Percentiles rank a stretch among this genome's conserved stretches.
Conservation (phyloP, 2,113 vertebrate species). For the Passer domesticus region DNA sequence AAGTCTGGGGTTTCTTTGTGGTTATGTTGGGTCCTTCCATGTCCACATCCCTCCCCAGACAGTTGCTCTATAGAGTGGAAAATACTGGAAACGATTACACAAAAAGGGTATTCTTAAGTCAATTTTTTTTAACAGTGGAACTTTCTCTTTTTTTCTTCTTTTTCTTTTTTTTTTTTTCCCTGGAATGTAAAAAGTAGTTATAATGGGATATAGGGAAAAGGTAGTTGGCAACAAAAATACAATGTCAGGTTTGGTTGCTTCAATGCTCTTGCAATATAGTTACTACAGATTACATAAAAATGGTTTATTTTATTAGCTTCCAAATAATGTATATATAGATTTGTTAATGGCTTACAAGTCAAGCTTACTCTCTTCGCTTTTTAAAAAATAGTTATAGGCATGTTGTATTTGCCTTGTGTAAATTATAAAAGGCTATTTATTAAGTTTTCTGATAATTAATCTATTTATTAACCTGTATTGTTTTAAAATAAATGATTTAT, state of each 20-base stretch:
- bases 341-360: slow-evolving; percentile 68
- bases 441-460: slow-evolving; percentile 78
- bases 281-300: slow-evolving; percentile 60
- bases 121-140: not conserved
- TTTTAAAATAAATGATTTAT: slow-evolving; percentile 81
- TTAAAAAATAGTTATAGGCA: slow-evolving; percentile 73
- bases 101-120: slow-evolving; percentile 16
- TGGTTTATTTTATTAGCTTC: slow-evolving; percentile 67
- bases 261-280: slow-evolving; percentile 63
- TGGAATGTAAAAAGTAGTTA: not conserved
- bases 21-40: not conserved
- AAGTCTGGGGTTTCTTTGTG: not conserved
- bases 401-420: slow-evolving; percentile 80
- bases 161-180: not conserved
- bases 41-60: not conserved
- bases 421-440: slow-evolving; percentile 79
- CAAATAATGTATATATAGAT: slow-evolving; percentile 63
- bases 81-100: slow-evolving; percentile 24
- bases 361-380: slow-evolving; percentile 73
- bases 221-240: slow-evolving; percentile 35
- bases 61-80: slow-evolving; percentile 35
- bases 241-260: slow-evolving; percentile 50
- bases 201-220: slow-evolving; percentile 33
- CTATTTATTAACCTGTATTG: slow-evolving; percentile 79
- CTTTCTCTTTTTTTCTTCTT: not conserved